A percentile compares a stretch with the other conserved stretches of the same genome.
Conservation (phyloP, 2,888 invertebrate species). For the Acanthosoma haemorrhoidale region DNA sequence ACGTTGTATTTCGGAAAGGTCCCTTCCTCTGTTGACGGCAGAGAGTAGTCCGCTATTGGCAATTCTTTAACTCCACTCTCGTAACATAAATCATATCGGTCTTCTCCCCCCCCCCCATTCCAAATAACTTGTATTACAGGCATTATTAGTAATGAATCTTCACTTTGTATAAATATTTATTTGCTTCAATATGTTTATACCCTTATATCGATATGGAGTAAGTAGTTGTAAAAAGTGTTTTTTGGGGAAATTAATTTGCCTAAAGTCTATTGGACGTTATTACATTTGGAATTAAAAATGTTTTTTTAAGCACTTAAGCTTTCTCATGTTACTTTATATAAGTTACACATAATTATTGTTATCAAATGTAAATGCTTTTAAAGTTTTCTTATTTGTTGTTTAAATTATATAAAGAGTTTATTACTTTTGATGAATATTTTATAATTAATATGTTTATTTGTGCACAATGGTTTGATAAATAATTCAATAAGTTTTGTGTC, state of each 20-base stretch:
- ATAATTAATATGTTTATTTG: constrained; percentile 19
- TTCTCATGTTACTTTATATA: too few species aligned
- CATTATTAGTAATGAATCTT: too few species aligned
- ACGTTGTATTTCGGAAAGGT: neutral
- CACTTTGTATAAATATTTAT: too few species aligned
- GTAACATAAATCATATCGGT: constrained; percentile 20
- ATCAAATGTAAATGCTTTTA: constrained; percentile 8
- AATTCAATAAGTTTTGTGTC: neutral
- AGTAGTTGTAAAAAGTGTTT: too few species aligned
- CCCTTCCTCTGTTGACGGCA: neutral
- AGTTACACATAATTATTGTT: constrained; percentile 1
- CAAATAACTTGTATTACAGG: too few species aligned
- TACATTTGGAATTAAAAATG: too few species aligned
- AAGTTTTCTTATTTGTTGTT: constrained; percentile 1
- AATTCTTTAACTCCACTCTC: neutral
- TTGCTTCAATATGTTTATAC: too few species aligned
- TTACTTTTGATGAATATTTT: neutral
- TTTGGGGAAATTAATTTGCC: too few species aligned
- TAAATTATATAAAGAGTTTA: neutral
- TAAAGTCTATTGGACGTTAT: too few species aligned
- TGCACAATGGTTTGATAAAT: constrained; percentile 14
- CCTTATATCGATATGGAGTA: too few species aligned
- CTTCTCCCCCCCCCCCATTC: too few species aligned
- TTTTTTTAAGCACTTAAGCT: too few species aligned
- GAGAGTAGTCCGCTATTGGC: constrained; percentile 17